Evolutionary conservation across 2,797 vertebrate genomes (phyloP), one percentile per base, ranked within the genome.

Genomic region (Champsocephalus esox): DNA sequence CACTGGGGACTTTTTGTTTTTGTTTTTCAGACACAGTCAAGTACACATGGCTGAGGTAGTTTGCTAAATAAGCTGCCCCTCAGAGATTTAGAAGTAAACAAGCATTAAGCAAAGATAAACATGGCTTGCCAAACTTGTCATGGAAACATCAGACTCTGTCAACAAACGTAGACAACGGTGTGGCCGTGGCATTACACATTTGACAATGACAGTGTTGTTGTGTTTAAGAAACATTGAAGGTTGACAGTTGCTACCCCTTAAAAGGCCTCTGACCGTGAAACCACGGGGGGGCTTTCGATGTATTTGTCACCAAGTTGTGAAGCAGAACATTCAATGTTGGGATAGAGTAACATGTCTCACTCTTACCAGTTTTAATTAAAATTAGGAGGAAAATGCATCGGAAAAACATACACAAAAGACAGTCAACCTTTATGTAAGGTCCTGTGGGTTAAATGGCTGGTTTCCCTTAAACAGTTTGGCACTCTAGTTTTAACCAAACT

Each of bases 1-100:
- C 93, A 70, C 91, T 1, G 14, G 92, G 90, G 92, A 90, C 57
- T 84, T 90, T 90, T 92, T 94, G 92, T 93, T 94, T 93, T 94
- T 94, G 92, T 94, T 94, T 94, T 92, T 85, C 82, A 78, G 88
- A 90, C 86, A 85, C 90, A 87, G 79, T 81, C 87, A 83, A 79
- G 86, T 84, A 86, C 88, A 87, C 91, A 93, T 72, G 90, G 83
- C 80, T 92, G 90, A 90, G 84, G 79, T 82, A 69, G 85, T 90
- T 84, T 90, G 80, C 84, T 88, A 85, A 91, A 92, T 86, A 88
- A 80, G 50, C 46, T 17, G 24, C 55, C 64, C 90, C 75, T 79
- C 57, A 2, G 92, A 80, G 93, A 89, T 73, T 75, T 56, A 54
- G 77, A 81, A 84, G 87, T 91, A 94, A 93, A 92, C 91, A 92